Base-by-base conservation (phyloP, 2,888 invertebrate genomes). In the Rhyacophila evoluta region DNA sequence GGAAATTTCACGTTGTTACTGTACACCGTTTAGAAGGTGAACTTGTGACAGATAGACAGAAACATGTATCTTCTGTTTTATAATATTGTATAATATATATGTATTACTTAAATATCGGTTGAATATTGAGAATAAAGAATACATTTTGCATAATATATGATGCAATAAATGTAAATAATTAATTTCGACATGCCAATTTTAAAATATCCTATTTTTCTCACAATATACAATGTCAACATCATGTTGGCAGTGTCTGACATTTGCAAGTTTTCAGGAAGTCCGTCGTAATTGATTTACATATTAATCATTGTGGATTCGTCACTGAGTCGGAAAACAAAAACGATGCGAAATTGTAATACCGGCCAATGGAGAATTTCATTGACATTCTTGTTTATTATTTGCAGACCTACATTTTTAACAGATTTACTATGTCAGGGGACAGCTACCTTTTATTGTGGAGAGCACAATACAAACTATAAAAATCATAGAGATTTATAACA, bases 321-420 rank as follows among this genome's bases (percentile, higher is more conserved):
- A 55, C 2, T 3, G n/a, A n/a, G n/a, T n/a, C 10, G 55, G 19
- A 33, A 33, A 33, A 12, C 25, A 19, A 25, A 55, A 19, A 55
- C 25, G 19, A 55, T 55, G 55, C 19, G 19, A 55, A 55, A 25
- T 19, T 55, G n/a, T 33, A 33, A 4, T 33, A 33, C 29, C 29
- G 55, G 55, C 19, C 55, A 55, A 55, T 55, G 29, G 29, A 55
- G 19, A 55, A 55, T 55, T 19, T 10, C 55, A 55, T 55, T 55
- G 55, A 19, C 55, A 55, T 19, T 19, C 10, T 55, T 55, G 55
- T 55, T 55, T 55, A n/a, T n/a, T n/a, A n/a, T n/a, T n/a, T 6
- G 10, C 19, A 55, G 55, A 55, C 55, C 55, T 55, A 55, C 55
- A 55, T 55, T 55, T 55, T 55, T 55, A 55, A 55, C 19, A 2